A percentile compares a stretch with the other conserved stretches of the same genome.
Conservation (phyloP, 2,113 vertebrate genomes). For the Pangasianodon gigas region DNA sequence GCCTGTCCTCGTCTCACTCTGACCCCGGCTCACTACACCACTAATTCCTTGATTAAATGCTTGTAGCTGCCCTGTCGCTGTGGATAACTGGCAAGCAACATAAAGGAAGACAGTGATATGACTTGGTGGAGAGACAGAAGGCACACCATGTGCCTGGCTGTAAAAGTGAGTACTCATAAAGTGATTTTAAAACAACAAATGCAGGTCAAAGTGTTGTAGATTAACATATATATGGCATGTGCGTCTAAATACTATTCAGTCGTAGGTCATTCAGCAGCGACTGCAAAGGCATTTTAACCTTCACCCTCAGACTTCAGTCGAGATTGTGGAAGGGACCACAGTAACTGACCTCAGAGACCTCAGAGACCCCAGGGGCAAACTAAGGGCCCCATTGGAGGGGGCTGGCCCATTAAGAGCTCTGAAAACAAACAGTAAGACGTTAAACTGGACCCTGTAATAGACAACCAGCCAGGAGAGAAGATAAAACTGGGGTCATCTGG, state of each 20-base stretch:
- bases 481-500: background rate
- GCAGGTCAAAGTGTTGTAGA: background rate
- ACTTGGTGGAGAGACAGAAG: background rate
- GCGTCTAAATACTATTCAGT: background rate
- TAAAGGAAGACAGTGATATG: constrained; percentile 31
- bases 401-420: background rate
- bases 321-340: background rate
- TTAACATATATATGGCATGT: background rate
- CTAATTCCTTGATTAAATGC: constrained; percentile 58
- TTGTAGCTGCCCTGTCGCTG: constrained; percentile 31
- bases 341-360: background rate
- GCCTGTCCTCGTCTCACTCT: constrained; percentile 11
- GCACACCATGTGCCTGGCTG: background rate
- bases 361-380: background rate
- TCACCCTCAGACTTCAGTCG: background rate
- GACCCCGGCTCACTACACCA: constrained; percentile 32
- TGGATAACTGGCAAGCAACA: constrained; percentile 19
- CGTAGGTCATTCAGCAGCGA: background rate
- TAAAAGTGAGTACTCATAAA: background rate
- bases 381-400: background rate
- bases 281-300: constrained; percentile 1
- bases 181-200: background rate
- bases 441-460: background rate
- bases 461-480: background rate
- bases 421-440: background rate